Base-by-base conservation (phyloP, 2,113 vertebrate species). In the Ailuropoda melanoleuca region DNA sequence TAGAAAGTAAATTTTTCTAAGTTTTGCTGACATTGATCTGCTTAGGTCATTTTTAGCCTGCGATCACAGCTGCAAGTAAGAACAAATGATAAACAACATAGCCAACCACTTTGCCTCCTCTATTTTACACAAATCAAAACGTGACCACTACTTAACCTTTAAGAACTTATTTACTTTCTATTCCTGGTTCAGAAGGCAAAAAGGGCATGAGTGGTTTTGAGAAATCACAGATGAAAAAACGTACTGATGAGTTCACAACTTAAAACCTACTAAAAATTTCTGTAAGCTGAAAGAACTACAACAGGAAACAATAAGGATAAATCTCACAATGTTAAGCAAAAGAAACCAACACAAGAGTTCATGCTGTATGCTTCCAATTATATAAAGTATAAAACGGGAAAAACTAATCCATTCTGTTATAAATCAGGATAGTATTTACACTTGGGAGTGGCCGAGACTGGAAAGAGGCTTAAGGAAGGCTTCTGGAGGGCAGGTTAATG, bases 121-220 rank as follows among this genome's bases (percentile, higher is more conserved):
- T 48, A 72, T 85, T 89, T 84, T 62, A 90, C 50, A 81, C 62
- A 88, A 88, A 92, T 82, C 74, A 91, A 91, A 24, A 74, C 7
- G 6, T 74, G 56, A 75, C 48, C 31, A 92, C 1, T 92, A 39
- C 12, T 68, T 74, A 83, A 64, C 5, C 29, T 77, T 88, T 83
- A 77, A 70, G 68, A 95, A 68, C 23, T 88, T 80, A 15, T 12
- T 87, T 70, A 70, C 72, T 82, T 94, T 74, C 50, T 77, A 50
- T 64, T 91, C 53, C 39, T 46, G 26, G 87, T 43, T 92, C 70
- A 70, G 24, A 89, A 88, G 15, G 4, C 29, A 68, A 70, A 95
- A 75, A 60, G 21, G 18, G 6, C 3, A 66, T n/a, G 43, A 82
- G 11, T 39, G 46, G 18, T 26, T 86, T n/a, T 56, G 26, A 60